phyloP scores from a whole-genome alignment of 2,888 invertebrate species.

The Pachycephus smyrnensis region DNA sequence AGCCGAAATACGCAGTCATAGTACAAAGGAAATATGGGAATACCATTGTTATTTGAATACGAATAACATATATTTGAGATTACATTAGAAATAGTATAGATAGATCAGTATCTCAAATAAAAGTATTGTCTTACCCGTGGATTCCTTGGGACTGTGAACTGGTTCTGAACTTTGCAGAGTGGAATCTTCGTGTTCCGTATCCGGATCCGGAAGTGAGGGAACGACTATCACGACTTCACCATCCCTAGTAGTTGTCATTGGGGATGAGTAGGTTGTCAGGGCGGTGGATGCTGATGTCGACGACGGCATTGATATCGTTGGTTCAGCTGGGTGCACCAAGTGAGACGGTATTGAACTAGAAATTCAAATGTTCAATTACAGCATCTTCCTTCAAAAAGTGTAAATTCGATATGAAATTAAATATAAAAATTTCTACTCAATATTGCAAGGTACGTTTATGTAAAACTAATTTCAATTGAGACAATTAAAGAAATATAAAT shows the following conservation, averaged over 20 bases:
- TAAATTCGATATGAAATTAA: neutral
- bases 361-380: neutral
- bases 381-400: neutral
- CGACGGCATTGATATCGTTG: constrained; percentile 15
- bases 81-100: neutral
- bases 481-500: neutral
- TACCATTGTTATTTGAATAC: neutral
- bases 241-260: constrained; percentile 50
- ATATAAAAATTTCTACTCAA: too few relatives aligned
- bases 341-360: constrained; percentile 53
- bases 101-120: neutral
- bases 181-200: constrained; percentile 35
- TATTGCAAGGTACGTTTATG: too few relatives aligned
- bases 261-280: constrained; percentile 11
- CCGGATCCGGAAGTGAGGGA: constrained; percentile 65
- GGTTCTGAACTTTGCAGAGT: constrained; percentile 34
- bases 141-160: constrained; percentile 42
- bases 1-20: neutral
- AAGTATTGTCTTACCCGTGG: constrained; percentile 39
- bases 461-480: neutral
- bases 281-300: constrained; percentile 22
- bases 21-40: neutral
- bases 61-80: neutral
- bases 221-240: constrained; percentile 71
- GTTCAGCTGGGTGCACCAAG: constrained; percentile 51